Evolutionary conservation across 1,140 invertebrate genomes (phyloP).

Genomic region (Orchesella cincta): DNA sequence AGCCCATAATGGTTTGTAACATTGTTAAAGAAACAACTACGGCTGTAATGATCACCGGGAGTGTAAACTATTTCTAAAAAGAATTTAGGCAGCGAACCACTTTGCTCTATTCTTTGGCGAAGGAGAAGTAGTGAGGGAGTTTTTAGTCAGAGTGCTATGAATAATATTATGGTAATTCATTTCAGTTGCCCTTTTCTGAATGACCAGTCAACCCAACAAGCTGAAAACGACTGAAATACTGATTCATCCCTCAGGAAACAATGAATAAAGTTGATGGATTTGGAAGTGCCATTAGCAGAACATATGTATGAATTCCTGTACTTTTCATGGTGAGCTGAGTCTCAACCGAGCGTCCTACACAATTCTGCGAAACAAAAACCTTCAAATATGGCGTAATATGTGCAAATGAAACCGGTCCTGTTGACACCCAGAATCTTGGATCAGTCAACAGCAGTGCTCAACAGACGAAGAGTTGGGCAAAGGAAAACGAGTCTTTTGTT

Average conservation of each 20-base stretch:
- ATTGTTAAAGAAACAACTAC: too few species aligned
- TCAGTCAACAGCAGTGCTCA: neutral
- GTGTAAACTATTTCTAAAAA: too few species aligned
- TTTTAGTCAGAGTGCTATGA: too few species aligned
- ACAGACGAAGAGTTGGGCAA: neutral
- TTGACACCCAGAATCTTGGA: constrained; percentile 2
- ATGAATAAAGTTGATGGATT: constrained; percentile 17
- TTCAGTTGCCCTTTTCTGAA: constrained; percentile 14
- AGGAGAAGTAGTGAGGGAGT: too few species aligned
- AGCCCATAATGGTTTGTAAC: too few species aligned
- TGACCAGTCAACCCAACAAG: constrained; percentile 6
- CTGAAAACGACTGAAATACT: neutral
- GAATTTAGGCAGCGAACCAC: too few species aligned
- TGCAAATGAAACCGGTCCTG: constrained; percentile 6
- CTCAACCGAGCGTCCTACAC: neutral
- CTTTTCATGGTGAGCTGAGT: constrained; percentile 15
- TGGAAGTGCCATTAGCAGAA: constrained; percentile 10
- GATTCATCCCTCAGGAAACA: constrained; percentile 21
- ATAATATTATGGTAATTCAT: constrained; percentile 19
- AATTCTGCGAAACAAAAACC: neutral
- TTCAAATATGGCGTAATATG: neutral
- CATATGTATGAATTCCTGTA: neutral
- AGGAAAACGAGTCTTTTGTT: constrained; percentile 10
- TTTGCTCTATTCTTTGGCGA: too few species aligned
- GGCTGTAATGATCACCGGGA: too few species aligned